These are phyloP conservation scores for Automeris io DNA, from an alignment of 2,888 invertebrate genomes.

Conservation along the genomic window DNA sequence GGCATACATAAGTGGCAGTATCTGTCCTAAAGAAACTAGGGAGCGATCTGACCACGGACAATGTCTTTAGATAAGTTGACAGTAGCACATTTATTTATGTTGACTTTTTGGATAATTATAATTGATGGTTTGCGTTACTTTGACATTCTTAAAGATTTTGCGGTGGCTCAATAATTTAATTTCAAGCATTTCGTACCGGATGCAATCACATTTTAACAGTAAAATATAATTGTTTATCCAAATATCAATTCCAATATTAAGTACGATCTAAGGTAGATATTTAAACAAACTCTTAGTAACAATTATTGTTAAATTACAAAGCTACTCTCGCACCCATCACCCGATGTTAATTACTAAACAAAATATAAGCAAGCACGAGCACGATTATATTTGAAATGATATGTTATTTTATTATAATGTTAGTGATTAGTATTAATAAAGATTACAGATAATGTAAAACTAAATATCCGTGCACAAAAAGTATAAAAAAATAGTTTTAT, in stretches of 20 bases:
- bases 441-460: background rate
- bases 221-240: conserved; percentile 28
- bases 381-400: background rate
- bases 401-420: conserved; percentile 2
- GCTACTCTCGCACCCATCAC: conserved; percentile 28
- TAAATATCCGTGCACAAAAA: too few relatives aligned
- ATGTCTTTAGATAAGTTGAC: background rate
- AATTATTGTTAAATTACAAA: conserved; percentile 14
- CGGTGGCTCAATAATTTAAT: conserved; percentile 1
- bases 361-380: conserved; percentile 10
- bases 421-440: conserved; percentile 2
- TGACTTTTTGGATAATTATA: background rate
- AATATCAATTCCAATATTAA: conserved; percentile 35
- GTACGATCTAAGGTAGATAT: conserved; percentile 42
- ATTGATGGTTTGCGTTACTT: background rate
- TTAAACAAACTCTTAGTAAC: conserved; percentile 10
- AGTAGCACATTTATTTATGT: background rate
- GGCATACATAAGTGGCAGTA: too few relatives aligned
- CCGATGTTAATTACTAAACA: conserved; percentile 14
- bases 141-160: background rate
- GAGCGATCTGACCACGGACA: background rate
- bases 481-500: too few relatives aligned
- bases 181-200: background rate
- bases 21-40: background rate
- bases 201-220: conserved; percentile 16